Conservation (phyloP, 1,140 invertebrate species). For the Argopecten irradians region DNA sequence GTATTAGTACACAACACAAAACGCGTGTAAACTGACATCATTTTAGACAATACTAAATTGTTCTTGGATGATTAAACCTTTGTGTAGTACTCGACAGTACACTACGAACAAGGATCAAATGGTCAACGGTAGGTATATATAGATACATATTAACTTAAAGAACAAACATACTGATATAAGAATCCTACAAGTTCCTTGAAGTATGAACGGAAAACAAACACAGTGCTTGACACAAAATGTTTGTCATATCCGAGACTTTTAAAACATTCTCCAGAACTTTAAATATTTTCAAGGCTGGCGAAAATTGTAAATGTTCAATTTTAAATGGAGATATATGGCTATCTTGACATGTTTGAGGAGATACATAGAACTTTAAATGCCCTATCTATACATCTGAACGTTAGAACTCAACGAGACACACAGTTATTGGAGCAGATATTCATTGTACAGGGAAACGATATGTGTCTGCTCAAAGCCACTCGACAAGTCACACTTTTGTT, state of each 20-base stretch:
- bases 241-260: neutral
- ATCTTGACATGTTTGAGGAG: neutral
- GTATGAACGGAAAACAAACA: neutral
- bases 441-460: neutral
- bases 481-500: neutral
- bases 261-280: constrained; percentile 17
- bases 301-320: neutral
- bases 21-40: neutral
- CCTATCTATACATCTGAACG: neutral
- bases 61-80: neutral
- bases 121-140: neutral
- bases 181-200: neutral
- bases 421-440: neutral
- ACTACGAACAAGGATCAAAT: neutral
- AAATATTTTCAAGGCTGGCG: neutral
- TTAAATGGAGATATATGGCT: neutral
- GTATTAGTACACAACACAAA: neutral
- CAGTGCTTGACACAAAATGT: neutral
- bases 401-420: neutral
- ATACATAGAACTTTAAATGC: neutral
- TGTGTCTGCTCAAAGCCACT: neutral
- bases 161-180: neutral
- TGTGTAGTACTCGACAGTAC: neutral
- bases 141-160: neutral
- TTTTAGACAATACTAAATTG: neutral